Percentiles rank a stretch among this genome's conserved stretches.
Evolutionary conservation across 2,888 invertebrate genomes (phyloP).

Genomic region (Epirrhoe alternata): DNA sequence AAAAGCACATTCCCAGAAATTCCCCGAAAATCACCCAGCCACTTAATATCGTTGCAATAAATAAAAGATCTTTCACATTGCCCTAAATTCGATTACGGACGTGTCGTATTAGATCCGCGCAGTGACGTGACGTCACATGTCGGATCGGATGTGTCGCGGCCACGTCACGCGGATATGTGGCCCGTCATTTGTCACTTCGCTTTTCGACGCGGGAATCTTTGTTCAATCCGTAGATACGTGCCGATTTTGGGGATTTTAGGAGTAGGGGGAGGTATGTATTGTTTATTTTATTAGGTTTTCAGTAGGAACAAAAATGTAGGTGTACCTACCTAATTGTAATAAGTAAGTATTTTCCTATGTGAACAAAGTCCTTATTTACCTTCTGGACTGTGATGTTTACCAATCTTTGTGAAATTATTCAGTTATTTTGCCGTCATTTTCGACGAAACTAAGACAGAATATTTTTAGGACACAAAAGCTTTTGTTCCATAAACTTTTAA

Average conservation of each 20-base stretch:
- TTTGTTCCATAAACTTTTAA: slow-evolving; percentile 22
- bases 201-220: slow-evolving; percentile 22
- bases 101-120: slow-evolving; percentile 53
- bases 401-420: background rate
- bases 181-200: slow-evolving; percentile 51
- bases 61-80: slow-evolving; percentile 51
- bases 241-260: slow-evolving; percentile 7
- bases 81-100: slow-evolving; percentile 55
- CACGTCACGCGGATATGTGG: slow-evolving; percentile 41
- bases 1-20: background rate
- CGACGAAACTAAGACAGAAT: no score
- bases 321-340: no score
- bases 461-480: slow-evolving; percentile 11
- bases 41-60: slow-evolving; percentile 40
- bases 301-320: no score
- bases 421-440: no score
- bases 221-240: slow-evolving; percentile 2
- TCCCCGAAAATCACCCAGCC: slow-evolving; percentile 21
- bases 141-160: slow-evolving; percentile 45
- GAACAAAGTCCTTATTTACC: no score
- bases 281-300: no score
- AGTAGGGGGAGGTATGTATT: no score
- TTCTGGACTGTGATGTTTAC: no score
- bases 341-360: no score
- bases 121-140: slow-evolving; percentile 45